These are phyloP conservation scores for Pseudomyrmex dendroicus DNA, from an alignment of 1,140 invertebrate genomes.

Conservation along the genomic window DNA sequence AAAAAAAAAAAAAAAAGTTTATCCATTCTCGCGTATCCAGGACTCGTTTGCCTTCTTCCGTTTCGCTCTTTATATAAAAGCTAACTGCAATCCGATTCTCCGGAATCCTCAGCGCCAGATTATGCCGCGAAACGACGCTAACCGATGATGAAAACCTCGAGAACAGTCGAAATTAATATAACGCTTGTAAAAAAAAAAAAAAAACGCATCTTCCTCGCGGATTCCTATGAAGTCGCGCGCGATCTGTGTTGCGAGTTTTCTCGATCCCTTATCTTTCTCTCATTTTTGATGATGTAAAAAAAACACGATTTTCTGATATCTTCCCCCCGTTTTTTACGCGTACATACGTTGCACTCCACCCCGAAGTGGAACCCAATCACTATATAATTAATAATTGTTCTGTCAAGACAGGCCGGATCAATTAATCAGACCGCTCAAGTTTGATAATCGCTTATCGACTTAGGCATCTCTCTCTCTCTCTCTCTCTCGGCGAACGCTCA, in stretches of 20 bases:
- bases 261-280: not conserved
- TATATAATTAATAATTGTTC: slow-evolving; percentile 43
- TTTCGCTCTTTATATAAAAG: slow-evolving; percentile 16
- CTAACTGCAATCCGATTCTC: slow-evolving; percentile 40
- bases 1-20: slow-evolving; percentile 30
- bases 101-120: slow-evolving; percentile 19
- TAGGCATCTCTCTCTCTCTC: not conserved
- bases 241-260: too few species aligned
- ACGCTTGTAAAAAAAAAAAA: too few species aligned
- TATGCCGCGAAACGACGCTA: not conserved
- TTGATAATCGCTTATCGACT: slow-evolving; percentile 48
- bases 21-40: slow-evolving; percentile 38
- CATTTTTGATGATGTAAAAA: too few species aligned
- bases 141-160: too few species aligned
- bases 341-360: not conserved
- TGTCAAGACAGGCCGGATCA: slow-evolving; percentile 24
- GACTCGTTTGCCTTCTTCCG: slow-evolving; percentile 9
- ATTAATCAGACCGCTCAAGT: slow-evolving; percentile 54
- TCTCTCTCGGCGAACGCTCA: not conserved
- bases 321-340: slow-evolving; percentile 16
- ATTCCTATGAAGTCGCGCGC: too few species aligned
- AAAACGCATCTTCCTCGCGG: too few species aligned
- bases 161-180: too few species aligned
- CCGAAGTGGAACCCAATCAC: not conserved
- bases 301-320: not conserved